Evolutionary conservation across 2,888 invertebrate genomes (phyloP).

Genomic region (Branchinecta sandiegonensis): DNA sequence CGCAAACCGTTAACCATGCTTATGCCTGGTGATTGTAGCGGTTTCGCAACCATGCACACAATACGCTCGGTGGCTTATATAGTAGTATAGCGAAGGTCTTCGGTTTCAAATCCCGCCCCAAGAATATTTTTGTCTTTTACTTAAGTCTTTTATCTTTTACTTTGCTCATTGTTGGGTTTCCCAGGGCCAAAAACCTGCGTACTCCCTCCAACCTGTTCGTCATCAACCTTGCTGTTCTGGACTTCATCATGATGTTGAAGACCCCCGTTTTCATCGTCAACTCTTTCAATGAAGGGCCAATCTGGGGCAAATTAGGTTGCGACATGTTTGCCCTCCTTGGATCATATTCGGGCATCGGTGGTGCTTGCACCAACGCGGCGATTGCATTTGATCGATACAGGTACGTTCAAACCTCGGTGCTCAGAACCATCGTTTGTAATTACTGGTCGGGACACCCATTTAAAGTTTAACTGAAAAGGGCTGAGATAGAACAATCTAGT

Average conservation of each 20-base stretch:
- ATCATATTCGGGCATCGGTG: constrained; percentile 62
- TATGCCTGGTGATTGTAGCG: no score
- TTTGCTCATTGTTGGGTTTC: constrained; percentile 25
- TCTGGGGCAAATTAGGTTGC: constrained; percentile 55
- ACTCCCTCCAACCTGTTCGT: constrained; percentile 73
- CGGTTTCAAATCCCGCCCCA: no score
- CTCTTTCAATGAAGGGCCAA: constrained; percentile 61
- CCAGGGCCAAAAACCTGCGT: constrained; percentile 52
- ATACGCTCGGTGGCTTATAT: no score
- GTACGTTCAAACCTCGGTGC: constrained; percentile 32
- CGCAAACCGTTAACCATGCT: no score
- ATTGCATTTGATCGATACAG: constrained; percentile 65
- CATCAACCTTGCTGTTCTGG: constrained; percentile 62
- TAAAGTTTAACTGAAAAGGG: no score
- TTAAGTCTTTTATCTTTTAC: no score
- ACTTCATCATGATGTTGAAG: constrained; percentile 76
- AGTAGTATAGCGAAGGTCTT: no score
- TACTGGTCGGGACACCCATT: no score
- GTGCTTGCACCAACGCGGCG: constrained; percentile 62
- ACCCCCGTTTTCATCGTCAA: constrained; percentile 73
- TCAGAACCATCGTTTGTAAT: background rate
- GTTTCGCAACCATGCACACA: no score
- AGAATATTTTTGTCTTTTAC: no score
- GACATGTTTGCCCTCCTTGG: constrained; percentile 61
- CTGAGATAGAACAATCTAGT: no score